Evolutionary conservation across 2,888 invertebrate genomes (phyloP).

Genomic region (Drosophila pegasa): DNA sequence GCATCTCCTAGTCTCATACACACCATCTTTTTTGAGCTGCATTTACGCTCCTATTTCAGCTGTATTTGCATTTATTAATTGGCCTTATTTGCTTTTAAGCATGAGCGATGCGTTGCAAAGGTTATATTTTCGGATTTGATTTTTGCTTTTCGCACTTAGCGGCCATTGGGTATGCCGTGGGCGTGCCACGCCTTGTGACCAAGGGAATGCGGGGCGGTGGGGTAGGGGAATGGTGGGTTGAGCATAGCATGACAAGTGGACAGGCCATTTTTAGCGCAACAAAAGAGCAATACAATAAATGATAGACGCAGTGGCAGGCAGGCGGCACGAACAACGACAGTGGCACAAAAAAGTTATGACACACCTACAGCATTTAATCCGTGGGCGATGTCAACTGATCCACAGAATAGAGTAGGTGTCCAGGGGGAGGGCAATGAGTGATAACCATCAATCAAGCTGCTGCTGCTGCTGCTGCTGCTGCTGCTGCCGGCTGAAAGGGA

Average conservation of each 20-base stretch:
- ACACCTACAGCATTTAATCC: slow-evolving; percentile 79
- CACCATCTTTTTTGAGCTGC: background rate
- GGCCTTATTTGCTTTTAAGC: slow-evolving; percentile 71
- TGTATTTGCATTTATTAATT: slow-evolving; percentile 65
- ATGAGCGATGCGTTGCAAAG: slow-evolving; percentile 58
- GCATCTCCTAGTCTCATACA: background rate
- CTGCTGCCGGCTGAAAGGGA: slow-evolving; percentile 43
- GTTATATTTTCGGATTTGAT: slow-evolving; percentile 52
- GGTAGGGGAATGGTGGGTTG: background rate
- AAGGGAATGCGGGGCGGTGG: background rate
- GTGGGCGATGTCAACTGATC: slow-evolving; percentile 57
- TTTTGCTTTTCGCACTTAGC: slow-evolving; percentile 48
- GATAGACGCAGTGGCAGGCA: slow-evolving; percentile 34
- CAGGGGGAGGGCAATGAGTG: slow-evolving; percentile 52
- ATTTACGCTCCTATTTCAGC: slow-evolving; percentile 20
- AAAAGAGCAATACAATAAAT: slow-evolving; percentile 69
- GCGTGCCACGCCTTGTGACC: slow-evolving; percentile 1
- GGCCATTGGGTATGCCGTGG: slow-evolving; percentile 4
- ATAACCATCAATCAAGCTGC: slow-evolving; percentile 78
- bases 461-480: background rate
- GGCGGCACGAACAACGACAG: slow-evolving; percentile 18
- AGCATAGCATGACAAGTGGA: slow-evolving; percentile 54
- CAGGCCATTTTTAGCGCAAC: slow-evolving; percentile 53
- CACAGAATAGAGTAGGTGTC: slow-evolving; percentile 11
- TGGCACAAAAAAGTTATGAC: slow-evolving; percentile 67